These are phyloP conservation scores for Manacus vitellinus DNA, from an alignment of 2,113 vertebrate genomes.

Conservation along the genomic window DNA sequence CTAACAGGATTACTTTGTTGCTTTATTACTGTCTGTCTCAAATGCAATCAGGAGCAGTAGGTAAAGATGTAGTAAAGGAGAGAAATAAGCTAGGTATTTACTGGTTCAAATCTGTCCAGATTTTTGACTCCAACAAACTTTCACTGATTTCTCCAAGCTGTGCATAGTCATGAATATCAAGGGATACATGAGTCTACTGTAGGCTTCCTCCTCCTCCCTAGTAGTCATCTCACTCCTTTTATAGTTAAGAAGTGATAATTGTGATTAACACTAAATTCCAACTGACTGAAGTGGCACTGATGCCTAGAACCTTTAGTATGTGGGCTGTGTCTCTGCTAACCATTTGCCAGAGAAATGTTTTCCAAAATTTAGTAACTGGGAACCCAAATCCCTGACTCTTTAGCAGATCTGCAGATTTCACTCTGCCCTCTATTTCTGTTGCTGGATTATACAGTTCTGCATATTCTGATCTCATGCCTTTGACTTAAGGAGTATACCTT, in stretches of 20 bases:
- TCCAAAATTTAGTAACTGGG: not conserved
- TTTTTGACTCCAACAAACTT: not conserved
- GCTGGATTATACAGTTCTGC: not conserved
- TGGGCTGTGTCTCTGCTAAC: not conserved
- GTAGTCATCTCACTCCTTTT: not conserved
- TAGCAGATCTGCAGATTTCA: not conserved
- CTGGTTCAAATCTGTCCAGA: not conserved
- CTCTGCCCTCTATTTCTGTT: not conserved
- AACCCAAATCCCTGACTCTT: not conserved
- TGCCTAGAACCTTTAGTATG: not conserved
- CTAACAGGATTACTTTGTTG: not conserved
- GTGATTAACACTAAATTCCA: not conserved
- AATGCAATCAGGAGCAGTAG: not conserved
- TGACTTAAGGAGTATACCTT: fast-evolving
- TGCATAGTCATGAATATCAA: not conserved
- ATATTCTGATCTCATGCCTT: not conserved
- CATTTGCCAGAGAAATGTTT: not conserved
- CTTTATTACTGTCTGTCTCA: not conserved
- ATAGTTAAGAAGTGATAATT: not conserved
- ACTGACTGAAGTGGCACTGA: not conserved
- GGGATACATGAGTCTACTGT: not conserved
- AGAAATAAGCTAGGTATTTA: not conserved
- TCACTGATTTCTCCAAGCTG: not conserved
- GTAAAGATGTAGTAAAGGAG: not conserved
- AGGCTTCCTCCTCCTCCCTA: not conserved